These are phyloP conservation scores for Rhagonycha fulva DNA, from an alignment of 2,888 invertebrate genomes.

Conservation along the genomic window DNA sequence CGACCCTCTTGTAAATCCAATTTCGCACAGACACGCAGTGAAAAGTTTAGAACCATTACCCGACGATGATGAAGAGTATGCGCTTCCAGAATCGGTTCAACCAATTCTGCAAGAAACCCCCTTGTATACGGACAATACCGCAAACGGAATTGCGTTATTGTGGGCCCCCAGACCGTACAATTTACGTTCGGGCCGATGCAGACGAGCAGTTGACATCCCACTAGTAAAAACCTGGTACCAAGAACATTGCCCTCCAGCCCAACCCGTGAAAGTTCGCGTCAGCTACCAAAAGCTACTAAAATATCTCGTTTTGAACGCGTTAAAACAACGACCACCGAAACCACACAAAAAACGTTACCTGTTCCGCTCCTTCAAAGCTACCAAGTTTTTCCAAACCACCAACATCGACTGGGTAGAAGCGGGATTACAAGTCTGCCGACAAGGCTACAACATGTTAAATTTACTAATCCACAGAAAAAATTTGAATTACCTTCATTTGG, in stretches of 20 bases:
- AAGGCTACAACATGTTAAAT: slow-evolving; percentile 99
- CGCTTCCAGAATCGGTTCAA: slow-evolving; percentile 86
- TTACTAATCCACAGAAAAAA: slow-evolving; percentile 98
- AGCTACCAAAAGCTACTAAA: slow-evolving; percentile 99
- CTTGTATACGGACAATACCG: slow-evolving; percentile 97
- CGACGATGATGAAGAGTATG: slow-evolving; percentile 94
- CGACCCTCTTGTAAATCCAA: slow-evolving; percentile 98
- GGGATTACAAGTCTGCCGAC: slow-evolving; percentile 95
- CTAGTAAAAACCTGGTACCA: slow-evolving; percentile 97
- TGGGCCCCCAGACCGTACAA: slow-evolving; percentile 99
- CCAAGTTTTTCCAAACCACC: slow-evolving; percentile 99
- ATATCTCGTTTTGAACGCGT: slow-evolving; percentile 96
- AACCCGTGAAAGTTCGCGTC: slow-evolving; percentile 98
- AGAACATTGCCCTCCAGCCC: slow-evolving; percentile 91
- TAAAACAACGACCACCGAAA: slow-evolving; percentile 97
- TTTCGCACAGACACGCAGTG: slow-evolving; percentile 90
- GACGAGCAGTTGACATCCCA: slow-evolving; percentile 96
- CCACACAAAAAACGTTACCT: slow-evolving; percentile 98
- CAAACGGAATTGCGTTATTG: slow-evolving; percentile 94
- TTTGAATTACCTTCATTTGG: slow-evolving; percentile 97
- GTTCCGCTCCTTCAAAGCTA: slow-evolving; percentile 98
- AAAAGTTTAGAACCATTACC: slow-evolving; percentile 83
- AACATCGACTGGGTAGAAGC: slow-evolving; percentile 99
- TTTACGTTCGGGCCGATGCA: slow-evolving; percentile 86
- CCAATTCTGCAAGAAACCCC: slow-evolving; percentile 95